Base-by-base conservation (phyloP, 2,113 vertebrate genomes). In the Strix uralensis region DNA sequence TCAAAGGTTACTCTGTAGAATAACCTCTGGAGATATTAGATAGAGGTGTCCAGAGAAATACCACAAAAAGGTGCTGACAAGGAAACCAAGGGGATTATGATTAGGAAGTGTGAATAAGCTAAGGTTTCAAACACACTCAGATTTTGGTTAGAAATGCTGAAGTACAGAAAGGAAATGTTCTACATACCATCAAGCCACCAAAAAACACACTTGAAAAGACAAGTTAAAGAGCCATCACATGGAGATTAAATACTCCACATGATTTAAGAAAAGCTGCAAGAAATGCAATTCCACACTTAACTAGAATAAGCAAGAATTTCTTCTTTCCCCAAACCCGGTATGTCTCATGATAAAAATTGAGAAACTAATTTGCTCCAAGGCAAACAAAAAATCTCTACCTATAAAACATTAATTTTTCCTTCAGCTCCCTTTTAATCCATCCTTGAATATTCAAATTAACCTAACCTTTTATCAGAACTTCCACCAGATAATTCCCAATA, bases 1-100 rank as follows among this genome's bases (percentile, higher is more conserved):
- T 96, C 97, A 97, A 97, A 97, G 95, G 95, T 96, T 97, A 95
- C 92, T 90, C 93, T 94, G 91, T 96, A 93, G 93, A 97, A 94
- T 96, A 97, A 96, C 88, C 88, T 94, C 85, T 86, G 85, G 93
- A 92, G 71, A 96, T 95, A 91, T 97, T 96, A 94, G 82, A 94
- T 85, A 94, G 92, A 97, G 80, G 87, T 95, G 87, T 97, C 95
- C 94, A 96, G 44, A 97, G 95, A 95, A 96, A 96, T 94, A 93
- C 72, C 90, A 95, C 94, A 81, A 91, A 79, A 91, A 96, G 90
- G 92, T 85, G 88, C 88, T 95, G 94, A 98, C 74, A 96, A 92
- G 93, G 74, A 97, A 97, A 97, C 54, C 88, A 82, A 94, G 91
- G 74, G 91, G 80, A 86, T 96, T 97, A 96, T 81, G 91, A 96